Evolutionary conservation across 2,888 invertebrate species (phyloP).

Genomic region (Philereme vetulata): DNA sequence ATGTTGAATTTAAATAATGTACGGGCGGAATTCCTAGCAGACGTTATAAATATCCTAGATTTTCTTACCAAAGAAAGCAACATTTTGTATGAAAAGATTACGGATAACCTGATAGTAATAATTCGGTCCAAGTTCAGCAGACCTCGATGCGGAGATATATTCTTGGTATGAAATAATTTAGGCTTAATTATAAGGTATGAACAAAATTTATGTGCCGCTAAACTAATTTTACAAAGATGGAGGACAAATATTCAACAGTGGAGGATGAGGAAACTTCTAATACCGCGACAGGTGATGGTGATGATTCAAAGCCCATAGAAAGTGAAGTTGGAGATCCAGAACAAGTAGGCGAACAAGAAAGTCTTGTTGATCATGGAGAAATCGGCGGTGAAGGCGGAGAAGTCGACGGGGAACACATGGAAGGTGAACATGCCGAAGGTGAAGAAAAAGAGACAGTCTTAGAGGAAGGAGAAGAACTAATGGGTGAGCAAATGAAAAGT

Average conservation of each 20-base stretch:
- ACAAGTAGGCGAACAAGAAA: conserved; percentile 36
- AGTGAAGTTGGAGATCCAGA: conserved; percentile 29
- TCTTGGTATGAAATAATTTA: conserved; percentile 56
- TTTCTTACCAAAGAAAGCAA: conserved; percentile 59
- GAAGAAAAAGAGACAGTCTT: conserved; percentile 42
- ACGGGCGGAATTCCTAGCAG: conserved; percentile 56
- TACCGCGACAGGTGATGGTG: conserved; percentile 30
- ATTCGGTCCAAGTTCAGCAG: conserved; percentile 60
- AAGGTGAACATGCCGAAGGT: conserved; percentile 41
- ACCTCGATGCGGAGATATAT: conserved; percentile 62
- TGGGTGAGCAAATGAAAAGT: conserved; percentile 43
- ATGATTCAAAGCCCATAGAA: conserved; percentile 14
- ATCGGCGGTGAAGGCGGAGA: conserved; percentile 38
- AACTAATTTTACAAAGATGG: conserved; percentile 36
- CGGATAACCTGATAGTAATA: conserved; percentile 61
- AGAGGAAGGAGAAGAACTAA: conserved; percentile 47
- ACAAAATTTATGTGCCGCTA: conserved; percentile 6
- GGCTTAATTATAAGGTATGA: conserved; percentile 6
- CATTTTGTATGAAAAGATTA: conserved; percentile 67
- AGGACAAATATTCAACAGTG: conserved; percentile 30
- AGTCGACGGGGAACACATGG: conserved; percentile 42
- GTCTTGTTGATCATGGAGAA: conserved; percentile 41
- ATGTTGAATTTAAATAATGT: conserved; percentile 66
- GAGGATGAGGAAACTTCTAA: conserved; percentile 36
- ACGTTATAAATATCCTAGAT: conserved; percentile 65